Percentiles rank a stretch among this genome's conserved stretches.
phyloP scores from a whole-genome alignment of 2,888 invertebrate species.

The Balanococcus diminutus region DNA sequence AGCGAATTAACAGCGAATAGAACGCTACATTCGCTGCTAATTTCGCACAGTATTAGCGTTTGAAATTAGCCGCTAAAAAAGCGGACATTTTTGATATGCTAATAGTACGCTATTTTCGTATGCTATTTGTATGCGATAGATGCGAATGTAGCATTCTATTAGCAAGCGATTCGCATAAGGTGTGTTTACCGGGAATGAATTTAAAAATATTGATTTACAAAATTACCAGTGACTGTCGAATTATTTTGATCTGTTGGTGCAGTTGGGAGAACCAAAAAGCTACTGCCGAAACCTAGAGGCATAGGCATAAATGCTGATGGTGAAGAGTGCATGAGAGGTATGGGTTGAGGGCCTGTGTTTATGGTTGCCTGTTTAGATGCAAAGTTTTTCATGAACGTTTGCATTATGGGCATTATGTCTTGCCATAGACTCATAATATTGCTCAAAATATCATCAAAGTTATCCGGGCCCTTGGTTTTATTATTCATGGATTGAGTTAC shows the following conservation, averaged over 20 bases:
- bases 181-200: too few species aligned
- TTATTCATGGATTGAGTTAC: background rate
- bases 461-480: background rate
- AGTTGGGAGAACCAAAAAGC: constrained; percentile 3
- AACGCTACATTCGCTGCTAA: too few species aligned
- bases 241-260: background rate
- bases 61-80: too few species aligned
- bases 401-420: background rate
- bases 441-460: background rate
- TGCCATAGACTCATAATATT: background rate
- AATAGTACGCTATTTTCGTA: too few species aligned
- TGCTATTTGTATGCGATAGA: too few species aligned
- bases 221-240: background rate
- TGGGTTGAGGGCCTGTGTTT: background rate
- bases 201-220: background rate
- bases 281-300: background rate
- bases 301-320: background rate
- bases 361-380: background rate
- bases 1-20: too few species aligned
- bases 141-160: too few species aligned
- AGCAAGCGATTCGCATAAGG: too few species aligned
- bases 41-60: too few species aligned
- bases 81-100: too few species aligned
- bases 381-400: background rate
- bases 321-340: background rate